Base-by-base conservation (phyloP, 2,113 vertebrate species). In the Mixornis gularis region DNA sequence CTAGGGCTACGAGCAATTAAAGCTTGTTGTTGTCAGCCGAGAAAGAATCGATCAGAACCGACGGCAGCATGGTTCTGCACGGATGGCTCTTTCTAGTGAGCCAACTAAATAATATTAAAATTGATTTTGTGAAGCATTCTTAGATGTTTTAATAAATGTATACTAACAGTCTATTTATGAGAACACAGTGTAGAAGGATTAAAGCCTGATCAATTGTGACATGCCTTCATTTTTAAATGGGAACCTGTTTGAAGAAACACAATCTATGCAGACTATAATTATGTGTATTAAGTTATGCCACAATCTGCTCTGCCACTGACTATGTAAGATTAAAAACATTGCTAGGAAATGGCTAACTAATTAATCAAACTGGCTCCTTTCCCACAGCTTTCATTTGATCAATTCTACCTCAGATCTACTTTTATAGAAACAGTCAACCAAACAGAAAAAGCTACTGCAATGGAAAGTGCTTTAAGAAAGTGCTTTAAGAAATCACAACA, bases 61-160 rank as follows among this genome's bases (percentile, higher is more conserved):
- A 73, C 58, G 87, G 71, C 80, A 83, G 25, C 60, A 34, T 27
- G 38, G 38, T 16, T 85, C 32, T 9, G 62, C 79, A 48, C 24
- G 74, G 65, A 74, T 49, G 46, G 21, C 36, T 90, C 21, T 63
- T 87, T 82, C 59, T 41, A 66, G 56, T 22, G 18, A 93, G 81
- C n/a, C 44, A 56, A 40, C 36, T 76, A 73, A 92, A 92, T 63
- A 74, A 82, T 79, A 92, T 64, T 89, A 86, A 63, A 94, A 90
- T 84, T 82, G 90, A 84, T 94, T 94, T 82, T 59, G 30, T 69
- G 56, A 89, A 69, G 21, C 10, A 13, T 70, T 91, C 48, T 93
- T 34, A 32, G 56, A 60, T 93, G 79, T 64, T 87, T 53, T 30
- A 93, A 82, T 73, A 92, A 94, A 91, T 89, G 43, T 79, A 68